Conservation (phyloP, 92 coral and sea anemone genomes). For the Epizoanthus fatuus region DNA sequence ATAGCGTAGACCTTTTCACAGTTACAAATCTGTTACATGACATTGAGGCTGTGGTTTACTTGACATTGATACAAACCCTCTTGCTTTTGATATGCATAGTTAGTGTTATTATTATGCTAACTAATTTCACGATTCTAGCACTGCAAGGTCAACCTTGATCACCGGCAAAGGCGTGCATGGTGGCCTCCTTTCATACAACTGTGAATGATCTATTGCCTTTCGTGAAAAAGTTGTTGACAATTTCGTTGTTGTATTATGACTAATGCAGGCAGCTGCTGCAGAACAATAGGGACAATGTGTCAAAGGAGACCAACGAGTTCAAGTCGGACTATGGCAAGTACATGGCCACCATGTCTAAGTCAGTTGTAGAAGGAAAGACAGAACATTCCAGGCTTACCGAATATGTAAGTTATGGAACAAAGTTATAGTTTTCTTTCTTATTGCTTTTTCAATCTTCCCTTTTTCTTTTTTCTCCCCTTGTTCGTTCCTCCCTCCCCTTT, state of each 20-base stretch:
- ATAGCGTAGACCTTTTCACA: too few species aligned
- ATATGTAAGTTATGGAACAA: conserved; percentile 62
- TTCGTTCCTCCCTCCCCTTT: neutral
- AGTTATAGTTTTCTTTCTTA: neutral
- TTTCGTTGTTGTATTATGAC: neutral
- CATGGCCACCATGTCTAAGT: conserved; percentile 94
- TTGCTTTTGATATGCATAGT: too few species aligned
- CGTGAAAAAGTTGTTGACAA: neutral
- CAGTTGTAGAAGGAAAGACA: conserved; percentile 84
- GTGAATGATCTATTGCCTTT: neutral
- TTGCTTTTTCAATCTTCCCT: neutral
- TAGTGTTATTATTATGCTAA: too few species aligned
- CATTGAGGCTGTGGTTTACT: too few species aligned
- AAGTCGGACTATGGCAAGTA: conserved; percentile 92
- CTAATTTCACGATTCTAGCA: too few species aligned
- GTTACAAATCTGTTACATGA: too few species aligned
- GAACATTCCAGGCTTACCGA: conserved; percentile 91
- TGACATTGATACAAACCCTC: too few species aligned
- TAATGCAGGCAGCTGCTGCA: conserved; percentile 82
- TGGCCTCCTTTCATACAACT: neutral
- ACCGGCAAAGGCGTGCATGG: too few species aligned
- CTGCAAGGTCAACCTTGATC: neutral
- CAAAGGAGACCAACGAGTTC: conserved; percentile 92
- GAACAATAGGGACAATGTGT: conserved; percentile 82
- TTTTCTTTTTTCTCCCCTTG: neutral